Conservation (phyloP, 2,888 invertebrate species). For the Tillus elongatus region DNA sequence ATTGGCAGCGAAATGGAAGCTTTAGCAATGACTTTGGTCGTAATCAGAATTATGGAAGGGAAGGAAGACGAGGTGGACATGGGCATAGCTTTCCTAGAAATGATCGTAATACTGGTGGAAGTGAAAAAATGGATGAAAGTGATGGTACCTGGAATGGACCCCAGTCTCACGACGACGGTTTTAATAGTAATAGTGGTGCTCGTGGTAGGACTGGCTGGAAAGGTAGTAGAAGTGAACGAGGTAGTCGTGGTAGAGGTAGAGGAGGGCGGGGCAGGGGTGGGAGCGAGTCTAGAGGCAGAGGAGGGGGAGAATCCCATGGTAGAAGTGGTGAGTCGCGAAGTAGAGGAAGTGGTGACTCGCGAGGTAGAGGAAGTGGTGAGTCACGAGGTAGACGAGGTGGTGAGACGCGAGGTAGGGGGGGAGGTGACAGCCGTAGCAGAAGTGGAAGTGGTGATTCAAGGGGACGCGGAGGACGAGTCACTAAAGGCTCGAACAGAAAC, state of each 20-base stretch:
- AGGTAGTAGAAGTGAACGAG: conserved; percentile 9
- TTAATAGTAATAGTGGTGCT: conserved; percentile 7
- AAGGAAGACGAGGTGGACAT: conserved; percentile 9
- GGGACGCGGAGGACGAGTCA: conserved; percentile 18
- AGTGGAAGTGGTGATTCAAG: conserved; percentile 9
- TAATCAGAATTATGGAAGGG: conserved; percentile 18
- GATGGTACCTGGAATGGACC: conserved; percentile 4
- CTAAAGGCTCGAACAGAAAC: conserved; percentile 13
- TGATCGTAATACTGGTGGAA: conserved; percentile 6
- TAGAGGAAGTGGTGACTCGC: conserved; percentile 13
- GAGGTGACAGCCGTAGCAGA: background rate
- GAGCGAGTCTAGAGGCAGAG: conserved; percentile 11
- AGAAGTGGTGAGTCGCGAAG: conserved; percentile 12
- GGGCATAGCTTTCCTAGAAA: conserved; percentile 6
- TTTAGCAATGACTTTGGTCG: conserved; percentile 18
- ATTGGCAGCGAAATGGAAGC: conserved; percentile 40
- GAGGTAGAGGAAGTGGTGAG: conserved; percentile 16
- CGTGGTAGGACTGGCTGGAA: conserved; percentile 5
- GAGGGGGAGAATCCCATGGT: conserved; percentile 11
- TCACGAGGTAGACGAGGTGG: conserved; percentile 6
- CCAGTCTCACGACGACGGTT: conserved; percentile 3
- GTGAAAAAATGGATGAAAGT: background rate
- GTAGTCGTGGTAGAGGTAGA: conserved; percentile 13
- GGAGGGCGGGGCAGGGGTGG: conserved; percentile 13
- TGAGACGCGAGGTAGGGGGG: conserved; percentile 8